A percentile compares a stretch with the other conserved stretches of the same genome.
Evolutionary conservation across 1,140 invertebrate genomes (phyloP).

Genomic region (Brachionus rotundiformis): DNA sequence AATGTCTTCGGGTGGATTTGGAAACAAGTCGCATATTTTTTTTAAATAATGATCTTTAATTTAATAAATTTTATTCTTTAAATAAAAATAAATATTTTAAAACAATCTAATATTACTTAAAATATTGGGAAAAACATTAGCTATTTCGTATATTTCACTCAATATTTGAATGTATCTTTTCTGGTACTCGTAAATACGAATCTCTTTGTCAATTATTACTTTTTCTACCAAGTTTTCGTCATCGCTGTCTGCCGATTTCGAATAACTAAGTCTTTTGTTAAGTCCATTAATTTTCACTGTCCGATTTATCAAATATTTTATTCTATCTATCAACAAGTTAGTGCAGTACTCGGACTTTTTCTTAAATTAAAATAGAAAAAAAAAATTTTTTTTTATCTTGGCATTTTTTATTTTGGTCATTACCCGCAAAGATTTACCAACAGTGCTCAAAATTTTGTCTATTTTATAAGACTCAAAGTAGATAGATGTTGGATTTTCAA

Average conservation of each 20-base stretch:
- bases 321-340: conserved; percentile 21
- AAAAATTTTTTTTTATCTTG: too few relatives aligned
- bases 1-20: conserved; percentile 19
- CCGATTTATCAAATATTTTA: conserved; percentile 19
- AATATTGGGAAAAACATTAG: conserved; percentile 34
- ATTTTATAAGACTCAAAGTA: conserved; percentile 28
- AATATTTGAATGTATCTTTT: conserved; percentile 37
- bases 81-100: too few relatives aligned
- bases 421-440: conserved; percentile 15
- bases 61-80: too few relatives aligned
- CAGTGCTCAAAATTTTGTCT: conserved; percentile 30
- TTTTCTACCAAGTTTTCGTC: background rate
- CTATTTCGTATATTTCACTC: conserved; percentile 34
- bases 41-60: conserved; percentile 33
- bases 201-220: background rate
- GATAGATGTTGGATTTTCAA: conserved; percentile 27
- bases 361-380: background rate
- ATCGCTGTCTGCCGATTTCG: background rate
- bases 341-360: conserved; percentile 42
- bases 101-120: conserved; percentile 5
- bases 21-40: conserved; percentile 34
- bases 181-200: conserved; percentile 13
- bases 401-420: too few relatives aligned
- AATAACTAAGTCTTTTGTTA: background rate
- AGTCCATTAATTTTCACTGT: conserved; percentile 3